Evolutionary conservation across 2,888 invertebrate genomes (phyloP), one percentile per base, ranked within the genome.

Genomic region (Ptilodon capucinus): DNA sequence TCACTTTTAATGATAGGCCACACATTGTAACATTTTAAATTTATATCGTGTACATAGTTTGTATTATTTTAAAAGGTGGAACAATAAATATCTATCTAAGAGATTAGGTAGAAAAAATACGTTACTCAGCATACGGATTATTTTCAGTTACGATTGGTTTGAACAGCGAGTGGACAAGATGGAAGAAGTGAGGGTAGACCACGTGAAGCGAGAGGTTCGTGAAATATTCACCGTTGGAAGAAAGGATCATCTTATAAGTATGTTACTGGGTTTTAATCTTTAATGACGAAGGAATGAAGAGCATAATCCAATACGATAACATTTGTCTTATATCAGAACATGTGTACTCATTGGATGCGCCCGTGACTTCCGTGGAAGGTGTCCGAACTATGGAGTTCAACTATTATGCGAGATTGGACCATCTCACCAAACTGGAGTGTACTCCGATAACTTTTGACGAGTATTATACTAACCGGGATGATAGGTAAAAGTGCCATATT

Each of bases 211-310:
- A 46, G 83, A 86, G 54, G 75, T 92, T 0, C 88, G 86, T 0
- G 95, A 96, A 75, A 83, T 77, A 34, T 96, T 95, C 64, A 71
- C 71, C 0, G 88, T 92, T 43, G 96, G 96, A 0, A 90, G 97
- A 23, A 88, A 88, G 17, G 96, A 97, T 68, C 92, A 94, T 46
- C 88, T 95, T 4, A 92, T 93, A 74, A 93, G 95, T 95, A 79
- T 79, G 84, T 14, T 14, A 2, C n/a, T 8, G 13, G n/a, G 9
- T 5, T n/a, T 32, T 7, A n/a, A n/a, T n/a, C n/a, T n/a, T n/a
- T n/a, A n/a, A n/a, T n/a, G n/a, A n/a, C n/a, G n/a, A n/a, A n/a
- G n/a, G n/a, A n/a, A n/a, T n/a, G n/a, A n/a, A n/a, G n/a, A 23
- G 23, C 23, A 7, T 7, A 0, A 23, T n/a, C 3, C 3, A 3